These are phyloP conservation scores for Schizotus pectinicornis DNA, from an alignment of 2,888 invertebrate genomes.

Conservation along the genomic window DNA sequence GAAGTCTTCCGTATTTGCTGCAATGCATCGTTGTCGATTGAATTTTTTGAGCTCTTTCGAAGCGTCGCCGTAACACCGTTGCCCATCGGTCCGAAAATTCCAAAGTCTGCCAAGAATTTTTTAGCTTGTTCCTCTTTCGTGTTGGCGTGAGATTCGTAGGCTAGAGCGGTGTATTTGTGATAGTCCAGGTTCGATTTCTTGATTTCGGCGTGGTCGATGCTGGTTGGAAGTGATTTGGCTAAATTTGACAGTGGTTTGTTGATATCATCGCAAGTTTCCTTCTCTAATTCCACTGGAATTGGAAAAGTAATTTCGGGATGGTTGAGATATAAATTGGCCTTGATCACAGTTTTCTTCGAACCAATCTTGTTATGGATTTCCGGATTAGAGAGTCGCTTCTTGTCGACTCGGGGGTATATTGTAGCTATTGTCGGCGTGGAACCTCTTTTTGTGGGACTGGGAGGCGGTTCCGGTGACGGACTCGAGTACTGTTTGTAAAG, in stretches of 20 bases:
- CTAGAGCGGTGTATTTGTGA: conserved; percentile 49
- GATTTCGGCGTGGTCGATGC: conserved; percentile 40
- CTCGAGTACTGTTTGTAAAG: conserved; percentile 14
- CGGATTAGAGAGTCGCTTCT: conserved; percentile 46
- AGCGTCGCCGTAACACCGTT: conserved; percentile 49
- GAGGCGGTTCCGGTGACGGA: conserved; percentile 27
- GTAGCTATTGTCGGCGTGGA: conserved; percentile 27
- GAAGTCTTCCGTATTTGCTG: conserved; percentile 49
- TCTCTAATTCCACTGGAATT: conserved; percentile 44
- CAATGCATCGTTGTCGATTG: conserved; percentile 44
- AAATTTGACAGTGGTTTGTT: conserved; percentile 39
- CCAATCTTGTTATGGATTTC: conserved; percentile 42
- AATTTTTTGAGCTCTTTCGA: conserved; percentile 43
- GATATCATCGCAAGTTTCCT: conserved; percentile 34
- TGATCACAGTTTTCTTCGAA: conserved; percentile 35
- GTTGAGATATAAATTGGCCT: conserved; percentile 48
- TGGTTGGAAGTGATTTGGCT: conserved; percentile 35
- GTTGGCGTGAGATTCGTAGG: conserved; percentile 40
- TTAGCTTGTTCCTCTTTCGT: conserved; percentile 48
- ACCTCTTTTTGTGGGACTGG: conserved; percentile 29
- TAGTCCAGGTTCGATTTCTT: conserved; percentile 47
- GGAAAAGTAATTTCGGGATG: conserved; percentile 57
- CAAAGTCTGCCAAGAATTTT: conserved; percentile 56
- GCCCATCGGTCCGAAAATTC: conserved; percentile 55
- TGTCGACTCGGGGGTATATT: conserved; percentile 20